Evolutionary conservation across 2,113 vertebrate genomes (phyloP), one percentile per base, ranked within the genome.

Genomic region (Pteronura brasiliensis): DNA sequence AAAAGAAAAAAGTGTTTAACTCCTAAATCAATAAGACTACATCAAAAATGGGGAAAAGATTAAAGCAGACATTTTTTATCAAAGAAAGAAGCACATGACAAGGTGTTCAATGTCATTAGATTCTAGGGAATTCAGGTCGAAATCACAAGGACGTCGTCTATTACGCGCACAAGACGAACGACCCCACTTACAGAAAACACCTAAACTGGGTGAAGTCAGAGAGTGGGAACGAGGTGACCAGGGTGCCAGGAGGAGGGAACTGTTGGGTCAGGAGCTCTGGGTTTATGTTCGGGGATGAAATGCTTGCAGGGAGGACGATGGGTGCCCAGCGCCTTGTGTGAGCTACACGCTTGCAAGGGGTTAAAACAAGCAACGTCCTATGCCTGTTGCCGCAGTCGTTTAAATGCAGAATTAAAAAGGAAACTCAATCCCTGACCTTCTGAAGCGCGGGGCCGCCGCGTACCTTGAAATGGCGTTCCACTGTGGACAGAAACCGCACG

Each of bases 381-480:
- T 8, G 15, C 31, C 0, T 42, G 20, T 39, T 20, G 86, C 36
- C 6, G 14, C 39, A 6, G 20, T 71, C 34, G 57, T 72, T 9
- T 1, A 39, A 39, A 72, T 27, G n/a, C n/a, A n/a, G 49, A 49
- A 21, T 57, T 49, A 29, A 47, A 47, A 77, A 61, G n/a, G 39
- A 34, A 39, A 39, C 34, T 13, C 27, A 87, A 34, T 13, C 65
- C 65, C 65, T 47, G 77, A 67, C 17, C 80, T 57, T 12, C 67
- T 10, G 13, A 47, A 31, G 49, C 3, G 42, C 52, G 20, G 81
- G 27, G 39, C 10, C 17, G 57, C 52, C 52, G 8, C 92, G n/a
- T 90, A 99, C 99, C 99, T 99, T 99, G 88, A 99, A 99, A 93
- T 99, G 98, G 0, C 98, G 98, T 79, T 99, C 99, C 0, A 99